Percentiles rank a stretch among this genome's conserved stretches.
phyloP scores from a whole-genome alignment of 1,140 invertebrate genomes.

The Nixonia krombeini region DNA sequence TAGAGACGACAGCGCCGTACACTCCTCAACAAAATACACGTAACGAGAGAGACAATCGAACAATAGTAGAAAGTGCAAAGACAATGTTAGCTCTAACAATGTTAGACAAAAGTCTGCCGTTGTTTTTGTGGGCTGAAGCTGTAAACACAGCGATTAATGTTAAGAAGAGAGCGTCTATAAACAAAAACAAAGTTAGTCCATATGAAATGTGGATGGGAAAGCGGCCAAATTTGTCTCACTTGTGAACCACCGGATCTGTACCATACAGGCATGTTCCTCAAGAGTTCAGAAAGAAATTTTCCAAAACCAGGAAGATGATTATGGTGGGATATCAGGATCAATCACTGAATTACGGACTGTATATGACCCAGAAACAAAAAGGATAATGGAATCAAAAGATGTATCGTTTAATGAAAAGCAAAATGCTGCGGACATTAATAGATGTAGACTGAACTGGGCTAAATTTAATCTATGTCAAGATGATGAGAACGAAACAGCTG shows the following conservation, averaged over 20 bases:
- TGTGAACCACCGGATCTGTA: slow-evolving; percentile 55
- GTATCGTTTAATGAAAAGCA: slow-evolving; percentile 51
- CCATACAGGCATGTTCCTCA: slow-evolving; percentile 56
- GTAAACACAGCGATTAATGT: no score
- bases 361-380: slow-evolving; percentile 34
- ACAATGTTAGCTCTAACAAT: no score
- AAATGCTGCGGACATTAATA: no score
- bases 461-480: no score
- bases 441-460: no score
- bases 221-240: slow-evolving; percentile 48
- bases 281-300: slow-evolving; percentile 52
- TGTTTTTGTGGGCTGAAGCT: no score
- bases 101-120: no score
- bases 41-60: slow-evolving; percentile 21
- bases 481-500: no score
- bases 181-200: no score
- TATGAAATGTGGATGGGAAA: slow-evolving; percentile 52
- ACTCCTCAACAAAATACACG: slow-evolving; percentile 52
- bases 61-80: no score
- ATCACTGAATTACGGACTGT: slow-evolving; percentile 47
- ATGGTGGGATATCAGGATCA: slow-evolving; percentile 46
- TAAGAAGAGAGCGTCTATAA: no score
- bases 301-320: slow-evolving; percentile 37
- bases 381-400: slow-evolving; percentile 25
- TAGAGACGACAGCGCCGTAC: slow-evolving; percentile 42